Base-by-base conservation (phyloP, 2,797 vertebrate genomes). In the Syncerus caffer region DNA sequence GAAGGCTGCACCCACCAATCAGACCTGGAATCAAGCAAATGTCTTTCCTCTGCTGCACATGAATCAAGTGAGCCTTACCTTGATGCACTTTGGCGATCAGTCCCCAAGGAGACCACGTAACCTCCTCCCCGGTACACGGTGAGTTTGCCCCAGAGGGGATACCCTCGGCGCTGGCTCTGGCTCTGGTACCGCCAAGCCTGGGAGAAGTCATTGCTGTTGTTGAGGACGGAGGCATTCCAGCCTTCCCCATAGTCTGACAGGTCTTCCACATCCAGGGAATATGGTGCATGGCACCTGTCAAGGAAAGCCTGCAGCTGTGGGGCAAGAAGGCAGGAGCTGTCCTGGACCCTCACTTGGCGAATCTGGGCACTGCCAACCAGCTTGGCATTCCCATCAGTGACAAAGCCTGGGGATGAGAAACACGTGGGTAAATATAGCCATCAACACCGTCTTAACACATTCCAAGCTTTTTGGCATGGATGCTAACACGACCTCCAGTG, bases 331-430 rank as follows among this genome's bases (percentile, higher is more conserved):
- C 99, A 99, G 60, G 99, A 99, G 97, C 98, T 98, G 94, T 98
- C 99, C 97, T 96, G 99, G 83, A 99, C 99, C 98, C 99, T 99
- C 95, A 99, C 98, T 98, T 99, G 99, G 62, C 99, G 99, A 91
- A 99, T 98, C 93, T 99, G 99, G 86, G 99, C 99, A 17, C 99
- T 99, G 45, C 99, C 99, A 92, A 99, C 99, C 95, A 99, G 98
- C 98, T 99, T 99, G 94, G 99, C 99, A 96, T 99, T 99, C 97
- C 99, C 99, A 96, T 99, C 99, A 34, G 99, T 99, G 98, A 99
- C 99, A 97, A 99, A 99, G 71, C 99, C 99, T 99, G 85, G 94
- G 93, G 0, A 67, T 85, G 88, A 89, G 85, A 86, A 89, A 25
- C 45, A 47, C 9, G 5, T 50, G 42, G 47, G 8, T 76, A 53